Evolutionary conservation across 64 coral and sea anemone genomes (phyloP).

Genomic region (Trachythela sp.): DNA sequence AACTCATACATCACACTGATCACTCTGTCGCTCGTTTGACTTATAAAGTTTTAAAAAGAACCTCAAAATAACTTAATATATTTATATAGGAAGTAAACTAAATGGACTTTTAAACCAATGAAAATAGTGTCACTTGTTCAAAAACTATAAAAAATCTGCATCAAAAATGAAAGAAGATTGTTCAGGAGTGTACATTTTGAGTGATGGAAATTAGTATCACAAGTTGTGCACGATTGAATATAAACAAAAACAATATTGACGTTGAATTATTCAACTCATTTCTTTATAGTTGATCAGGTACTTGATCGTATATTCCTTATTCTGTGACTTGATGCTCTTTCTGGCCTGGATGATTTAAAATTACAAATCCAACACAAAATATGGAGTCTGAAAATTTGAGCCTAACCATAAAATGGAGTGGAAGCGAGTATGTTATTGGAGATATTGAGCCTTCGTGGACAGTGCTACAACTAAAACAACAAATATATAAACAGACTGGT

Average conservation of each 20-base stretch:
- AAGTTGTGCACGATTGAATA: neutral
- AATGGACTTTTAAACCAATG: neutral
- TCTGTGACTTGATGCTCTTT: too few relatives aligned
- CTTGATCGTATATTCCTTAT: too few relatives aligned
- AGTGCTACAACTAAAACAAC: conserved; percentile 61
- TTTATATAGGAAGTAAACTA: neutral
- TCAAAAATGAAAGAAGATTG: neutral
- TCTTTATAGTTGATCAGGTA: too few relatives aligned
- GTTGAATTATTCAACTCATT: neutral
- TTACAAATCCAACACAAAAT: too few relatives aligned
- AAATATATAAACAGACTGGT: conserved; percentile 78
- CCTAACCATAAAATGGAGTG: conserved; percentile 76
- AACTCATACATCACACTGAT: neutral
- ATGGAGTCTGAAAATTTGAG: neutral
- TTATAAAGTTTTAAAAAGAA: neutral
- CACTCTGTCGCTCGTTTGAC: neutral
- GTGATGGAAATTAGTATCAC: neutral
- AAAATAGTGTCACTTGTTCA: neutral
- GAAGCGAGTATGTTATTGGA: conserved; percentile 78
- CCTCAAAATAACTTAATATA: neutral
- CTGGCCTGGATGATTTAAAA: too few relatives aligned
- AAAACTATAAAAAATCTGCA: neutral
- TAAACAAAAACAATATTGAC: neutral
- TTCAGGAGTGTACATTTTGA: neutral
- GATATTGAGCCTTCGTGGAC: conserved; percentile 53